These are phyloP conservation scores for Epistrophe grossulariae DNA, from an alignment of 2,888 invertebrate species.

Conservation along the genomic window DNA sequence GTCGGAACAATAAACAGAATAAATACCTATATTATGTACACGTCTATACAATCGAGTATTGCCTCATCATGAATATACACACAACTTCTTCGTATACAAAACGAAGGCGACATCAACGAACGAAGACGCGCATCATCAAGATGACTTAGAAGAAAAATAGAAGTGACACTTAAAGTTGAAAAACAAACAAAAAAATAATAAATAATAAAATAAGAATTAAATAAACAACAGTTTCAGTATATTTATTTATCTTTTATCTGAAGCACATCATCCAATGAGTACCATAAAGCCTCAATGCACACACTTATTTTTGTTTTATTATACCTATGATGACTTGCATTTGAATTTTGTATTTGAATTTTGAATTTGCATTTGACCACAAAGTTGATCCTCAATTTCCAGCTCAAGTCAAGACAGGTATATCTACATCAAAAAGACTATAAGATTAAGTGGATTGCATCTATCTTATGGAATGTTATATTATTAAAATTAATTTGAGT, in stretches of 20 bases:
- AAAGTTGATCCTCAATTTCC: not conserved
- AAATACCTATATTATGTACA: not conserved
- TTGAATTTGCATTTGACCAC: conserved; percentile 22
- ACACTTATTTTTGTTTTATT: not conserved
- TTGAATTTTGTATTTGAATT: not conserved
- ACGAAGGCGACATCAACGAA: not conserved
- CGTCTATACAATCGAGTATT: not conserved
- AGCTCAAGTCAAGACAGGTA: conserved; percentile 6
- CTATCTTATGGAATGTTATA: not conserved
- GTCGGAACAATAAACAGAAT: conserved; percentile 10
- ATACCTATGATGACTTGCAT: conserved; percentile 3
- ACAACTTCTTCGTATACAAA: conserved; percentile 7
- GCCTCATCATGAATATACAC: not conserved
- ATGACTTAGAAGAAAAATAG: conserved; percentile 11
- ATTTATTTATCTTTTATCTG: conserved; percentile 8
- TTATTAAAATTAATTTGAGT: conserved; percentile 1
- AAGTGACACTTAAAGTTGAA: conserved; percentile 36
- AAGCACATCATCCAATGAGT: conserved; percentile 33
- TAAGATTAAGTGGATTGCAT: not conserved
- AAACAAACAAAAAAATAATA: not conserved
- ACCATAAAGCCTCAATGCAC: conserved; percentile 6
- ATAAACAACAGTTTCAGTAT: conserved; percentile 26
- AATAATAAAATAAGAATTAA: not conserved
- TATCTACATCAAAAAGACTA: conserved; percentile 3
- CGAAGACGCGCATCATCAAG: conserved; percentile 3